These are phyloP conservation scores for Chaunax sp. DNA, from an alignment of 2,797 vertebrate species.

Conservation along the genomic window DNA sequence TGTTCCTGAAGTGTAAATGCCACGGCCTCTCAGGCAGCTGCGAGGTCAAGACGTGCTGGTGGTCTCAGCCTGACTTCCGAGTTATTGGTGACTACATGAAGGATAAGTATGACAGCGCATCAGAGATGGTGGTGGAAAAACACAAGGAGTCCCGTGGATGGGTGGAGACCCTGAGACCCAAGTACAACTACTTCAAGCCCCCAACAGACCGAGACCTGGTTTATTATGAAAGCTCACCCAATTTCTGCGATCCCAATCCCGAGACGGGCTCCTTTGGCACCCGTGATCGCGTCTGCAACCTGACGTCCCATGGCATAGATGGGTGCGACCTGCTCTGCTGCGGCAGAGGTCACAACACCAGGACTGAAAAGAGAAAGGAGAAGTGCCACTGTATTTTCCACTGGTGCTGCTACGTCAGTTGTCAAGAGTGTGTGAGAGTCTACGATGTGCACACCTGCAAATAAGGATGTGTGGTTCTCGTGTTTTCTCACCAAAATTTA, in stretches of 20 bases:
- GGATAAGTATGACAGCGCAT: slow-evolving; percentile 98
- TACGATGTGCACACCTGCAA: slow-evolving; percentile 99
- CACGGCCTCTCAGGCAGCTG: slow-evolving; percentile 98
- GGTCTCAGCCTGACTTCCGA: slow-evolving; percentile 97
- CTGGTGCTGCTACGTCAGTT: slow-evolving; percentile 99
- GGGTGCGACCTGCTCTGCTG: slow-evolving; percentile 98
- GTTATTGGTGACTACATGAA: slow-evolving; percentile 97
- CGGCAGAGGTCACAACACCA: slow-evolving; percentile 95
- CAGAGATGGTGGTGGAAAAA: slow-evolving; percentile 98
- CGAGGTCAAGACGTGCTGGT: slow-evolving; percentile 99
- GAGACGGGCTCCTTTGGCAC: slow-evolving; percentile 98
- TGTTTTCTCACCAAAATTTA: slow-evolving; percentile 49
- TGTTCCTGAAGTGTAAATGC: slow-evolving; percentile 98
- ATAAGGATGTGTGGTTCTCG: slow-evolving; percentile 68
- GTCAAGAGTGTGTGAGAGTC: slow-evolving; percentile 94
- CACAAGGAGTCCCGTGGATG: slow-evolving; percentile 97
- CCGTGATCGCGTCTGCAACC: slow-evolving; percentile 92
- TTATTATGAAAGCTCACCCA: slow-evolving; percentile 96
- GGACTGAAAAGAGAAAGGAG: slow-evolving; percentile 94
- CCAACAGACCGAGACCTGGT: slow-evolving; percentile 96
- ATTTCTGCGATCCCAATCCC: slow-evolving; percentile 96
- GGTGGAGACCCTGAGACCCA: slow-evolving; percentile 96
- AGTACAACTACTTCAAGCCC: slow-evolving; percentile 96
- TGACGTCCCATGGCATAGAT: slow-evolving; percentile 96
- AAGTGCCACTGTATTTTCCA: slow-evolving; percentile 99